Conservation (phyloP, 1,140 invertebrate genomes). For the Gryllus bimaculatus region DNA sequence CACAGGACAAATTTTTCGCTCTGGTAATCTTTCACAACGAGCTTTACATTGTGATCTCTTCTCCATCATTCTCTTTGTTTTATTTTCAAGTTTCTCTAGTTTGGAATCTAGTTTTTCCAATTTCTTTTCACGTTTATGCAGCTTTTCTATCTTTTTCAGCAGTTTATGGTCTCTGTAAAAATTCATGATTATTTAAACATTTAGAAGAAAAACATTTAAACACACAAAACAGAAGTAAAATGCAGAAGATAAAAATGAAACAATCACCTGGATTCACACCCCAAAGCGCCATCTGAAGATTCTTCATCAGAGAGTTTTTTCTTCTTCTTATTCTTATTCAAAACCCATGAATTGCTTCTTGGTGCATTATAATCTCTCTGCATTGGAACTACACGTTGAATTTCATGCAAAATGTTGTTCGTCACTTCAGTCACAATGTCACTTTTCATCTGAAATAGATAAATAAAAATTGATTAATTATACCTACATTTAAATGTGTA, state of each 20-base stretch:
- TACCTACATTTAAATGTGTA: background rate
- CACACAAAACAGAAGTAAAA: background rate
- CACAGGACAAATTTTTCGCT: constrained; percentile 1
- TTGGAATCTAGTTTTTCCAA: constrained; percentile 30
- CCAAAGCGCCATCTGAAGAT: constrained; percentile 16
- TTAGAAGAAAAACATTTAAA: background rate
- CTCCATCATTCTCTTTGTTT: constrained; percentile 32
- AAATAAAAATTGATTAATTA: background rate
- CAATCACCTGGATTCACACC: background rate
- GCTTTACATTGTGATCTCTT: constrained; percentile 25
- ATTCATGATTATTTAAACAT: background rate
- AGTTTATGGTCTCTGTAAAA: constrained; percentile 24
- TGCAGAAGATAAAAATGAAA: background rate
- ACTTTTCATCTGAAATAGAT: constrained; percentile 16
- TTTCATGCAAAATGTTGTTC: constrained; percentile 11
- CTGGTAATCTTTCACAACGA: constrained; percentile 4
- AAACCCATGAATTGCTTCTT: background rate
- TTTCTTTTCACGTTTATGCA: constrained; percentile 27
- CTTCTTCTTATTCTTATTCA: constrained; percentile 7
- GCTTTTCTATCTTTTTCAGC: constrained; percentile 23
- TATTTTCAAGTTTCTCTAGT: constrained; percentile 33
- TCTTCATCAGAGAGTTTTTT: constrained; percentile 19
- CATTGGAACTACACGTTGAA: constrained; percentile 7
- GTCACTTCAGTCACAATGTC: constrained; percentile 20
- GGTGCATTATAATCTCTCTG: background rate